phyloP scores from a whole-genome alignment of 2,113 vertebrate genomes.

The Megalops atlanticus region DNA sequence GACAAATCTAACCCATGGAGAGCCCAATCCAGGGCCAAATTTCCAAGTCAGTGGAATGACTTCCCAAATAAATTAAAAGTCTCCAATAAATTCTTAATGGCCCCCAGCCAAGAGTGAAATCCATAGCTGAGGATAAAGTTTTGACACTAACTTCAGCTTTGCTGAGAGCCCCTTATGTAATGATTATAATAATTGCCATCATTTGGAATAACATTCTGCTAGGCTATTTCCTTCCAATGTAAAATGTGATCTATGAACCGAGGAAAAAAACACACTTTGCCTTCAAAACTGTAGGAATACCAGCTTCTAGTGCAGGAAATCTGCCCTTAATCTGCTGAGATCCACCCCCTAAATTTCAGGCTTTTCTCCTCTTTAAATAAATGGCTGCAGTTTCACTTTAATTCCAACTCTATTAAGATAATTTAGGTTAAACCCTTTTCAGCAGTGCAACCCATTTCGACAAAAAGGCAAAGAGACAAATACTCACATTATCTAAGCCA shows the following conservation, averaged over 20 bases:
- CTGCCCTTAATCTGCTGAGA: background rate
- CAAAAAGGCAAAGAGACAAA: conserved; percentile 60
- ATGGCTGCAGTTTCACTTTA: conserved; percentile 63
- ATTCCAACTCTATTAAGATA: conserved; percentile 64
- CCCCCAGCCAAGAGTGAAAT: conserved; percentile 36
- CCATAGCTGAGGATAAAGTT: conserved; percentile 35
- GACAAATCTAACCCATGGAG: conserved; percentile 32
- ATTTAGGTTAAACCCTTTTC: conserved; percentile 62
- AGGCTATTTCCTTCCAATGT: conserved; percentile 23
- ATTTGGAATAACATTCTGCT: conserved; percentile 28
- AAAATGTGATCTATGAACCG: conserved; percentile 13
- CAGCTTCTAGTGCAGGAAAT: conserved; percentile 12
- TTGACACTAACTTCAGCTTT: conserved; percentile 23
- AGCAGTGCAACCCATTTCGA: conserved; percentile 36
- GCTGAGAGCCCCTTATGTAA: conserved; percentile 33
- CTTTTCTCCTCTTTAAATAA: conserved; percentile 48
- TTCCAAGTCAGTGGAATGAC: conserved; percentile 39
- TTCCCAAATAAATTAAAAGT: conserved; percentile 48
- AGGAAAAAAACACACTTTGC: conserved; percentile 3
- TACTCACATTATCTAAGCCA: conserved; percentile 63
- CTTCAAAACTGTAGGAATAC: background rate
- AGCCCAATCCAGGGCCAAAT: conserved; percentile 32
- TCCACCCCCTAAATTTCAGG: conserved; percentile 4
- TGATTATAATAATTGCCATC: conserved; percentile 37
- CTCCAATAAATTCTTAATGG: conserved; percentile 42